Evolutionary conservation across 1,140 invertebrate genomes (phyloP), one percentile per base, ranked within the genome.

Genomic region (Ceratosolen solmsi): DNA sequence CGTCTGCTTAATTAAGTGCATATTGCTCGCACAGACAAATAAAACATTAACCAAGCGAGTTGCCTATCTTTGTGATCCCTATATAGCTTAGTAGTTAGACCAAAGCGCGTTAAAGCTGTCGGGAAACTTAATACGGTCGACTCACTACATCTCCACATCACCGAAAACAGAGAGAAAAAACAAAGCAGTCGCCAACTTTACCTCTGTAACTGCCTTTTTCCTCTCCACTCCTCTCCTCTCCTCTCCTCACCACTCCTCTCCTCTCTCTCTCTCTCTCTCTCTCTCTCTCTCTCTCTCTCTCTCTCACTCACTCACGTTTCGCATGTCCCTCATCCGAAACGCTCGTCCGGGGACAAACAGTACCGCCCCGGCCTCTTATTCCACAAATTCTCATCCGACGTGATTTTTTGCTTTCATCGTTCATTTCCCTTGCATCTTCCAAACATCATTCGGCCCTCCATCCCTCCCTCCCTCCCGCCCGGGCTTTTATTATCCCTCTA

Each of bases 381-480:
- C 60, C 15, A 63, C 60, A 63, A 63, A 63, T 63, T 63, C 60
- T 33, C 13, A 63, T 63, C 30, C 30, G 17, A 33, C 25, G 30
- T 68, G 63, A 68, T 68, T 68, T 68, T 68, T 68, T 68, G 33
- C 33, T 38, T 38, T 2, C 36, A 38, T n/a, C 63, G 63, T 38
- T 38, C 20, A 38, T 68, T 68, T 68, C 20, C 63, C 33, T 38
- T 68, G 36, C 63, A 68, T 38, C 22, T 68, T 15, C 63, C 33
- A 68, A 68, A 38, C 63, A 68, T 36, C 33, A 68, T 68, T 68
- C 33, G 9, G 33, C 5, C 63, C 38, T 68, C 25, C 63, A 9
- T 63, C 60, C 33, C 20, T 22, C 27, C 1, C 8, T 38, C 20
- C 9, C 20, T 22, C 63, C 33, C 63, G 30, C 7, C 17, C 63